Evolutionary conservation across 2,113 vertebrate genomes (phyloP).

Genomic region (Misgurnus anguillicaudatus): DNA sequence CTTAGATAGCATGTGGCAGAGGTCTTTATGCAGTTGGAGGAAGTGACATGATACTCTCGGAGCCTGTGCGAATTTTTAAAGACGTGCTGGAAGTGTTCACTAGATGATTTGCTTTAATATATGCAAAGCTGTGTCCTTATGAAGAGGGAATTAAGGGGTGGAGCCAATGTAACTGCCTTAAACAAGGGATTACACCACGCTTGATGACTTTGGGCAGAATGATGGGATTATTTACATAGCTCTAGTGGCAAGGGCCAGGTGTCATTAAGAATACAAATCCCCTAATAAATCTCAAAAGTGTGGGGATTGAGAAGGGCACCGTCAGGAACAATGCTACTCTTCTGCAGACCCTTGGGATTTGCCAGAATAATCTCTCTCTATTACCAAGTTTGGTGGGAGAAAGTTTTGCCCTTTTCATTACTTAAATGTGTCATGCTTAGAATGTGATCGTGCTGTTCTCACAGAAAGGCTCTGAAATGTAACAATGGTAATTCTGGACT

Average conservation of each 20-base stretch:
- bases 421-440: conserved; percentile 44
- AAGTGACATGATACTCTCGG: conserved; percentile 69
- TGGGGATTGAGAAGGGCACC: conserved; percentile 52
- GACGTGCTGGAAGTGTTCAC: conserved; percentile 62
- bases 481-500: conserved; percentile 59
- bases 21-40: conserved; percentile 64
- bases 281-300: conserved; percentile 76
- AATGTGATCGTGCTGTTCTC: conserved; percentile 42
- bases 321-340: conserved; percentile 71
- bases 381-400: conserved; percentile 60
- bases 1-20: conserved; percentile 61
- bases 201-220: conserved; percentile 73
- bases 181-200: conserved; percentile 80
- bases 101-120: conserved; percentile 73
- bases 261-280: conserved; percentile 82
- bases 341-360: conserved; percentile 63
- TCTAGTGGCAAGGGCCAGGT: conserved; percentile 76
- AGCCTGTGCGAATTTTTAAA: conserved; percentile 59
- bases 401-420: conserved; percentile 63
- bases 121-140: conserved; percentile 78
- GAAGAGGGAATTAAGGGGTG: conserved; percentile 75
- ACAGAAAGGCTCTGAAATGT: conserved; percentile 44
- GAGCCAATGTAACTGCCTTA: conserved; percentile 81
- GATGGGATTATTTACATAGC: conserved; percentile 82
- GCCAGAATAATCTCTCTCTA: conserved; percentile 65